A percentile compares a stretch with the other conserved stretches of the same genome.
These are phyloP conservation scores for Heliconius eleuchia DNA, from an alignment of 1,140 invertebrate species.

Conservation along the genomic window DNA sequence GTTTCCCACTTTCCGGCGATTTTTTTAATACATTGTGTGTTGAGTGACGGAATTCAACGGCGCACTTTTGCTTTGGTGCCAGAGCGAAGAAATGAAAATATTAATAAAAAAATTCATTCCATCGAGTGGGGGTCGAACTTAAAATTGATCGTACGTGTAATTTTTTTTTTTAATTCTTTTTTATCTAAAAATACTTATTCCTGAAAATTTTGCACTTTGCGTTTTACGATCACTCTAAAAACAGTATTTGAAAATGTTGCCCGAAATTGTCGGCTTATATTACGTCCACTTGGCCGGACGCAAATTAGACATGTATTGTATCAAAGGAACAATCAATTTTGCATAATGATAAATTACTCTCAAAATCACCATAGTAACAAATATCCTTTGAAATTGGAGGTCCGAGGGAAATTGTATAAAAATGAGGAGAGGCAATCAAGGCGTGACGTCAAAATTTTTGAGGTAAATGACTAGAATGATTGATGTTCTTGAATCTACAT, in stretches of 20 bases:
- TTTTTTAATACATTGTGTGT: no score
- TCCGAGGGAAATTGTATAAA: constrained; percentile 66
- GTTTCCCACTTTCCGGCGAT: no score
- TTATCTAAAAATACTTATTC: background rate
- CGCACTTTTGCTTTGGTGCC: no score
- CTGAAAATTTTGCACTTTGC: background rate
- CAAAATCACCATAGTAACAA: constrained; percentile 51
- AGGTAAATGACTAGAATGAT: constrained; percentile 75
- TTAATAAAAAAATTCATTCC: no score
- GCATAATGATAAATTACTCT: constrained; percentile 56
- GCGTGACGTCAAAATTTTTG: constrained; percentile 69
- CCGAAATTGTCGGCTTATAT: constrained; percentile 6
- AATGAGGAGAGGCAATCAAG: constrained; percentile 69
- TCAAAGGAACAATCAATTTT: constrained; percentile 47
- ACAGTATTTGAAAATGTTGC: background rate
- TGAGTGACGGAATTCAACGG: no score
- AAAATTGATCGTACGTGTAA: no score
- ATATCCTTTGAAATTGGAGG: constrained; percentile 51
- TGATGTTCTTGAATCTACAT: constrained; percentile 72
- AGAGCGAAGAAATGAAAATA: no score
- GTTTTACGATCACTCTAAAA: background rate
- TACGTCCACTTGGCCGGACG: background rate
- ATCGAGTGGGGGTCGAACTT: no score
- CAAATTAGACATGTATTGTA: constrained; percentile 38
- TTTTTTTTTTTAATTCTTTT: background rate